These are phyloP conservation scores for Trachelipus rathkii DNA, from an alignment of 1,140 invertebrate species.

Conservation along the genomic window DNA sequence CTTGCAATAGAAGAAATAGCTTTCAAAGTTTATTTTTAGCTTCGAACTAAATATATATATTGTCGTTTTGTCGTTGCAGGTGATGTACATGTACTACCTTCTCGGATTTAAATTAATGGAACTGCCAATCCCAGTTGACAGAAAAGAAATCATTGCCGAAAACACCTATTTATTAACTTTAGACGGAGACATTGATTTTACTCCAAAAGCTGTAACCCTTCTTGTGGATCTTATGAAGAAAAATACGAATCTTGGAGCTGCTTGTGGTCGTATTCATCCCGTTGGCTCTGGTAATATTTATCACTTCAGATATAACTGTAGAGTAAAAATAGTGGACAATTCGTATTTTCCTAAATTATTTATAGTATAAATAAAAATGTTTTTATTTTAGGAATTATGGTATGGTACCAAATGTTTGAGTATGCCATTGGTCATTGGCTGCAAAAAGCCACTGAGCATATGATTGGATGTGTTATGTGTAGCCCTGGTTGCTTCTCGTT, in stretches of 20 bases:
- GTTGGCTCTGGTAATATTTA: conserved; percentile 69
- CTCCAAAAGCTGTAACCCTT: conserved; percentile 89
- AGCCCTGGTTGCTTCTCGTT: conserved; percentile 98
- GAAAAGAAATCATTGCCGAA: conserved; percentile 91
- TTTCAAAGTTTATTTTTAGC: no score
- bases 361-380: conserved; percentile 6
- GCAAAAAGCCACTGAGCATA: conserved; percentile 98
- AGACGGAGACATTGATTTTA: conserved; percentile 98
- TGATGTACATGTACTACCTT: conserved; percentile 99
- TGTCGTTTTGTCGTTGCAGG: conserved; percentile 48
- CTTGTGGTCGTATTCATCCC: conserved; percentile 96
- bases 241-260: conserved; percentile 94
- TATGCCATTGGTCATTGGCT: conserved; percentile 99
- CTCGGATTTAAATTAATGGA: conserved; percentile 92
- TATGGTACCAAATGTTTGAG: conserved; percentile 98
- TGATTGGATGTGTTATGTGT: conserved; percentile 95
- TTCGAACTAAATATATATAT: not conserved
- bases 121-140: conserved; percentile 82
- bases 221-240: conserved; percentile 98
- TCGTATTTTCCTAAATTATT: not conserved
- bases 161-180: conserved; percentile 93
- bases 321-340: no score
- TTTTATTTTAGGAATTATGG: conserved; percentile 75
- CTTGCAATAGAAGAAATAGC: no score
- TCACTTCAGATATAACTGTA: not conserved